These are phyloP conservation scores for Panulirus ornatus DNA, from an alignment of 1,140 invertebrate genomes.

Conservation along the genomic window DNA sequence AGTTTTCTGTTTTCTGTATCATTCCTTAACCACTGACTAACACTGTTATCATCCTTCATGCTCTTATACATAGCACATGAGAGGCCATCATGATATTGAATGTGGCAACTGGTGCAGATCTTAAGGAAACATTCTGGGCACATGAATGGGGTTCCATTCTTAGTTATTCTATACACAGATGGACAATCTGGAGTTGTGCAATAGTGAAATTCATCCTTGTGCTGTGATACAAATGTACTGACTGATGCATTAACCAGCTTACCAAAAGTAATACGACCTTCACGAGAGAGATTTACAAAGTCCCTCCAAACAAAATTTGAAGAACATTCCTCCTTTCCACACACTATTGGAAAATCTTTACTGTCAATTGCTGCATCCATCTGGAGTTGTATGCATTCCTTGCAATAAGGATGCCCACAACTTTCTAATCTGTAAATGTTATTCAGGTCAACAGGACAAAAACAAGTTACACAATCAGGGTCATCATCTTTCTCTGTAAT, in stretches of 20 bases:
- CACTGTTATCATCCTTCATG: background rate
- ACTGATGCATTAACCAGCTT: constrained; percentile 24
- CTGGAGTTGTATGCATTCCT: constrained; percentile 31
- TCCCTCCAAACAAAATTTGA: constrained; percentile 26
- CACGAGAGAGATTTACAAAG: constrained; percentile 44
- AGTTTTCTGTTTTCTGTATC: constrained; percentile 25
- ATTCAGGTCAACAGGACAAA: constrained; percentile 25
- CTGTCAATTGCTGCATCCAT: constrained; percentile 36
- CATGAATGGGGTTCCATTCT: constrained; percentile 26
- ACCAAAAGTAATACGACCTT: background rate
- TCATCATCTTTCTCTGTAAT: background rate
- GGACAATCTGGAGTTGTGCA: constrained; percentile 42
- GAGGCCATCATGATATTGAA: constrained; percentile 45
- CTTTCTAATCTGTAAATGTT: constrained; percentile 29
- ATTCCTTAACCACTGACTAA: constrained; percentile 22
- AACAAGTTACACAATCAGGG: constrained; percentile 30
- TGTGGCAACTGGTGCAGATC: constrained; percentile 29
- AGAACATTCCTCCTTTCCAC: constrained; percentile 22
- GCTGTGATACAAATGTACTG: background rate
- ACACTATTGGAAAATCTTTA: constrained; percentile 32
- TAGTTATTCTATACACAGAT: constrained; percentile 13
- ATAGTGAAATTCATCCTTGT: constrained; percentile 24
- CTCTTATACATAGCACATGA: constrained; percentile 28
- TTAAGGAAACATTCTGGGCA: constrained; percentile 29
- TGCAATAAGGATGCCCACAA: constrained; percentile 46